Percentiles rank a stretch among this genome's conserved stretches.
phyloP scores from a whole-genome alignment of 2,797 vertebrate species.

The Garrulus glandarius region DNA sequence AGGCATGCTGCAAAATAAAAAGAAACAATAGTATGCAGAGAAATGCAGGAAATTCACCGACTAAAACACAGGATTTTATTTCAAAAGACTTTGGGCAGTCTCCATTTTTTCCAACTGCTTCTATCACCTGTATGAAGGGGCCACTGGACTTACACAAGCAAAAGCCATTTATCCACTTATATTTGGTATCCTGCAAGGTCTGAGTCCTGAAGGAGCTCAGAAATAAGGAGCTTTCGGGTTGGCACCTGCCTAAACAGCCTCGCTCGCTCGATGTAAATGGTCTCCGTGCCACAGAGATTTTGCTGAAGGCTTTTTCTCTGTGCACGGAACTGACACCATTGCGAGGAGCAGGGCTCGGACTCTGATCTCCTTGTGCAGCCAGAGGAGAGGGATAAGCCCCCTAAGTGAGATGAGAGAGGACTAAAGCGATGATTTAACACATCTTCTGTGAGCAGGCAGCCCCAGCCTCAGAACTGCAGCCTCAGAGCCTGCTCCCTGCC shows the following conservation, averaged over 20 bases:
- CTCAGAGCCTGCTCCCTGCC: not conserved
- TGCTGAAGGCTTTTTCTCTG: constrained; percentile 10
- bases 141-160: not conserved
- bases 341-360: not conserved
- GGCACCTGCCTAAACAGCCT: constrained; percentile 21
- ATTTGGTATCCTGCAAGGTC: not conserved
- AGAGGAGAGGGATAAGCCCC: constrained; percentile 26
- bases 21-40: not conserved
- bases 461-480: not conserved
- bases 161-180: constrained; percentile 31
- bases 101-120: not conserved
- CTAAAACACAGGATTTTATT: not conserved
- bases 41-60: not conserved
- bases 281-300: not conserved
- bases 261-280: not conserved
- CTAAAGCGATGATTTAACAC: not conserved
- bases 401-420: not conserved
- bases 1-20: not conserved
- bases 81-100: not conserved
- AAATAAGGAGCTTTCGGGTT: constrained; percentile 46
- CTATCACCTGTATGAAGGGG: not conserved
- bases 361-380: constrained; percentile 8
- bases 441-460: not conserved
- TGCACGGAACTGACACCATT: not conserved
- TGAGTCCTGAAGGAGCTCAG: constrained; percentile 27